A percentile compares a stretch with the other conserved stretches of the same genome.
Evolutionary conservation across 2,888 invertebrate species (phyloP).

Genomic region (Drosophila planitibia): DNA sequence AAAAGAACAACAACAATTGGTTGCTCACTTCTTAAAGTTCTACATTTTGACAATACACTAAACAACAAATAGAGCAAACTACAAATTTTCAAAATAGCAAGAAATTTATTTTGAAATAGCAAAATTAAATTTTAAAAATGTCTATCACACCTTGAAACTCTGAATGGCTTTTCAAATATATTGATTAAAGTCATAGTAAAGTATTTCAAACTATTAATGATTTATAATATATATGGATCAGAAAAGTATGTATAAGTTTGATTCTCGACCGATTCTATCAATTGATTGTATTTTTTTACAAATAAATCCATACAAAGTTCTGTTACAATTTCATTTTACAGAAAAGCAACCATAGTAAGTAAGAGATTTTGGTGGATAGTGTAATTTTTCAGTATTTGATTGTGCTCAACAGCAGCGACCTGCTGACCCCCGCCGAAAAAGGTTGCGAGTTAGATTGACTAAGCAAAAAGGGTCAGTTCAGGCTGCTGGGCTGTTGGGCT

Average conservation of each 20-base stretch:
- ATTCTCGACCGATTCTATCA: neutral
- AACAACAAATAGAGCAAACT: slow-evolving; percentile 7
- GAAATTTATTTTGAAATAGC: neutral
- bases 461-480: slow-evolving; percentile 67
- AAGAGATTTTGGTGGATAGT: slow-evolving; percentile 39
- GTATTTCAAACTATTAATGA: neutral
- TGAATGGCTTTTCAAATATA: neutral
- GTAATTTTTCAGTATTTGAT: slow-evolving; percentile 52
- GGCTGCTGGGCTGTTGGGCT: neutral
- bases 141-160: neutral
- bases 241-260: neutral
- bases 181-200: neutral
- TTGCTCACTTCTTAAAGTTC: slow-evolving; percentile 38
- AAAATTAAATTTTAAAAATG: neutral
- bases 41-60: slow-evolving; percentile 28
- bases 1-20: slow-evolving; percentile 41
- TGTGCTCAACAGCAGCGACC: neutral
- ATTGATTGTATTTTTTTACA: neutral
- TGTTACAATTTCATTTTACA: neutral
- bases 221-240: neutral
- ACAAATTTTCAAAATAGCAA: neutral
- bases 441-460: slow-evolving; percentile 72
- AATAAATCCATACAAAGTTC: neutral
- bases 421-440: slow-evolving; percentile 26
- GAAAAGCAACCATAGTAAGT: neutral